These are phyloP conservation scores for Elephantulus edwardii DNA, from an alignment of 2,113 vertebrate genomes.

Conservation along the genomic window DNA sequence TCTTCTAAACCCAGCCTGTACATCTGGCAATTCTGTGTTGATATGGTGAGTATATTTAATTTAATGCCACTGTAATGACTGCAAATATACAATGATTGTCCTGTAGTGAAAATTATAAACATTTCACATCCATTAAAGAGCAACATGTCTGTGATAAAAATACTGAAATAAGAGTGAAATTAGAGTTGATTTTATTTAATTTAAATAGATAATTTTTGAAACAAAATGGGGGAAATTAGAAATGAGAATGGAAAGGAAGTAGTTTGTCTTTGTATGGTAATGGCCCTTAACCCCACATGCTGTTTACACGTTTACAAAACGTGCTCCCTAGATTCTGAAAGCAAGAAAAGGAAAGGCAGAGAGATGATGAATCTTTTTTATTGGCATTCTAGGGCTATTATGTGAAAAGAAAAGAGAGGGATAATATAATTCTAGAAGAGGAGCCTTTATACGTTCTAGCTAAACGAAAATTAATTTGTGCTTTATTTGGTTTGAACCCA, in stretches of 20 bases:
- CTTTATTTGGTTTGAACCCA: conserved; percentile 36
- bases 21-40: too few relatives aligned
- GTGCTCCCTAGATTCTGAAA: neutral
- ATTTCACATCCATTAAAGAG: neutral
- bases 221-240: neutral
- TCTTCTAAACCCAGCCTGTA: too few relatives aligned
- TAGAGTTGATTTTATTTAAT: conserved; percentile 7
- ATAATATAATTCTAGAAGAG: neutral
- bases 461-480: conserved; percentile 39
- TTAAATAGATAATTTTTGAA: conserved; percentile 23
- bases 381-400: neutral
- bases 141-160: neutral
- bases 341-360: neutral
- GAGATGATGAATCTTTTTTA: neutral
- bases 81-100: neutral
- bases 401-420: neutral
- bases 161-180: conserved; percentile 4
- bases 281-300: neutral
- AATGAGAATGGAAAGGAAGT: neutral
- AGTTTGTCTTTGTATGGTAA: neutral
- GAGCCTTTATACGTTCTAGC: neutral
- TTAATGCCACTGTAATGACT: neutral
- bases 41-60: neutral
- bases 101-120: neutral
- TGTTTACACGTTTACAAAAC: neutral